These are phyloP conservation scores for Crypturellus tataupa DNA, from an alignment of 2,797 vertebrate species.

Conservation along the genomic window DNA sequence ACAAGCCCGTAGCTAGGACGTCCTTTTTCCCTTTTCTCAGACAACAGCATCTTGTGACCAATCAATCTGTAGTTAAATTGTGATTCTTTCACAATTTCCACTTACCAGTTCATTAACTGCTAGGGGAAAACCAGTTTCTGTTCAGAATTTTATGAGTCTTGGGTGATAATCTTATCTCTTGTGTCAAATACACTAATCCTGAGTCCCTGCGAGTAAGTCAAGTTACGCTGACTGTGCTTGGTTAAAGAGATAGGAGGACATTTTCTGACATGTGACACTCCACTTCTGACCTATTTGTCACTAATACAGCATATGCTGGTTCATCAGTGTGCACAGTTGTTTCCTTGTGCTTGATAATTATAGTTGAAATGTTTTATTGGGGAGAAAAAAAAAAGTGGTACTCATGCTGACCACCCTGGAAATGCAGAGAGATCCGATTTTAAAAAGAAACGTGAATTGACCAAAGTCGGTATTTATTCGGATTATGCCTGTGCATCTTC, in stretches of 20 bases:
- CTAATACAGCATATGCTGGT: neutral
- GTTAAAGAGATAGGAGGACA: neutral
- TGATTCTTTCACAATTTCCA: neutral
- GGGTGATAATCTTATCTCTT: constrained; percentile 5
- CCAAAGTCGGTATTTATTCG: neutral
- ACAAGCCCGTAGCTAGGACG: neutral
- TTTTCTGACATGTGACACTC: neutral
- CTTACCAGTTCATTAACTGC: neutral
- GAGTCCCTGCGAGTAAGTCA: neutral
- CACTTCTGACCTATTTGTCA: neutral
- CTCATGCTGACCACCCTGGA: too few relatives aligned
- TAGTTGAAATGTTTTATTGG: neutral
- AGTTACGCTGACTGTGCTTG: neutral
- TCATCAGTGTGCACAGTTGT: neutral
- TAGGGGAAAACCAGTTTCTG: neutral
- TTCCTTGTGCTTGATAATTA: neutral
- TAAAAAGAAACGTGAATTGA: neutral
- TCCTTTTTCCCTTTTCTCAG: neutral
- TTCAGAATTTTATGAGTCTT: constrained; percentile 10
- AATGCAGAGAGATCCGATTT: neutral
- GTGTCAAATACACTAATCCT: constrained; percentile 15
- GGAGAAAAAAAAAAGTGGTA: too few relatives aligned
- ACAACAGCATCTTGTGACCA: neutral
- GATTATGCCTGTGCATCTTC: neutral
- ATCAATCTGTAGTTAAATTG: neutral